Base-by-base conservation (phyloP, 2,888 invertebrate genomes). In the Nudaria mundana region DNA sequence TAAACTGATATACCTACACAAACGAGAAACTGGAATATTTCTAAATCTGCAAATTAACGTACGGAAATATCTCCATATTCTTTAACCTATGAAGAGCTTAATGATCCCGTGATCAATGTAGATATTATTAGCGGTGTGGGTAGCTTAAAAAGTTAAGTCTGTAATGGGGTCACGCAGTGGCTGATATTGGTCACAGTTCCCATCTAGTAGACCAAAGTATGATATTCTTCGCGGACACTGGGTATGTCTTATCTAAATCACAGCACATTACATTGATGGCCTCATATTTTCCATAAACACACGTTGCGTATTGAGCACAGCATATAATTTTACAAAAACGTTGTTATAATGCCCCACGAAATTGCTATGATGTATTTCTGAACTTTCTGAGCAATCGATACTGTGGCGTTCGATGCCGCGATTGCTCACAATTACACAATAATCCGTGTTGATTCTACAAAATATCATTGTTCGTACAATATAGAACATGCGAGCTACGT, bases 311-410 rank as follows among this genome's bases (percentile, higher is more conserved):
- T 62, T 55, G 61, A 65, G 60, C 69, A 48, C 61, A 72, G 68
- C 72, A 54, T 79, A 61, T 81, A 83, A 84, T 85, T 83, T 81
- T 57, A 81, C 77, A 74, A 83, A 81, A 82, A 82, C 80, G 74
- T 72, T 75, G 72, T 76, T 76, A 76, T 81, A 79, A 79, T 76
- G 76, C 71, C 60, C 57, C 64, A 73, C 73, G 64, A 79, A 78
- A 86, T 85, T 80, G 79, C 81, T 76, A 74, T 81, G 77, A 82
- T 84, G 82, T 76, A 77, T 71, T 73, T 71, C 56, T 75, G 69
- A 71, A 68, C 66, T 76, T 69, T 67, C 70, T 66, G 68, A 66
- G 69, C 63, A 63, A 68, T 76, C 76, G 73, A 80, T 76, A 66
- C 63, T 43, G 56, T 68, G 53, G 61, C 52, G 58, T n/a, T n/a